phyloP scores from a whole-genome alignment of 2,113 vertebrate genomes.

The Zosterops lateralis region DNA sequence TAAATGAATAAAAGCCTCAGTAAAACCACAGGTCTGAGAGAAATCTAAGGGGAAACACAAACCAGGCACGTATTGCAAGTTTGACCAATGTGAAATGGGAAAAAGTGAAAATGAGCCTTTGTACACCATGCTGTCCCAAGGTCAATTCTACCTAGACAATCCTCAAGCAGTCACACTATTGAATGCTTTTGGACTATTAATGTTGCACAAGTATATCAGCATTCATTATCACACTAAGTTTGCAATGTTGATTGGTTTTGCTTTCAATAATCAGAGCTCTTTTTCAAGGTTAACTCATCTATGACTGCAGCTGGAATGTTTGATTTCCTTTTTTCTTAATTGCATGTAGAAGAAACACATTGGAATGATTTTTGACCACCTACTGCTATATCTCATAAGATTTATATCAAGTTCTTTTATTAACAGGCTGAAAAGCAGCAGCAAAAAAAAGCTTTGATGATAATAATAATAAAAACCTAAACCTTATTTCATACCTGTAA shows the following conservation, averaged over 20 bases:
- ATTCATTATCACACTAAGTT: constrained; percentile 15
- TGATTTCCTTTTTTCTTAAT: constrained; percentile 48
- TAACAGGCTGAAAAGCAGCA: constrained; percentile 33
- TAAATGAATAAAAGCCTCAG: neutral
- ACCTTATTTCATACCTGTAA: constrained; percentile 20
- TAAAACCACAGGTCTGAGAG: neutral
- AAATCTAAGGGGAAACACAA: neutral
- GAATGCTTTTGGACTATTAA: neutral
- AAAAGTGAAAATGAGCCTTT: neutral
- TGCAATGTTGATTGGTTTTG: neutral
- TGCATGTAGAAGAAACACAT: constrained; percentile 30
- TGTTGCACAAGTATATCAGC: neutral
- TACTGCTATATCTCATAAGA: constrained; percentile 14
- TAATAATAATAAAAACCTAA: neutral
- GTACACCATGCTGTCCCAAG: neutral
- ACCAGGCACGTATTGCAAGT: neutral
- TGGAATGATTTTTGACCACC: constrained; percentile 28
- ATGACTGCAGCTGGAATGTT: constrained; percentile 13
- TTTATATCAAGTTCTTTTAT: constrained; percentile 9
- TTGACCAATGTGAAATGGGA: neutral
- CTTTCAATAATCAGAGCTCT: constrained; percentile 22
- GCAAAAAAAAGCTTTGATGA: constrained; percentile 26
- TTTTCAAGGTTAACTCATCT: constrained; percentile 38
- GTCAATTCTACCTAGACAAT: neutral
- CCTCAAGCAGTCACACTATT: rapidly evolving